These are phyloP conservation scores for Unio pictorum DNA, from an alignment of 2,888 invertebrate species.

Conservation along the genomic window DNA sequence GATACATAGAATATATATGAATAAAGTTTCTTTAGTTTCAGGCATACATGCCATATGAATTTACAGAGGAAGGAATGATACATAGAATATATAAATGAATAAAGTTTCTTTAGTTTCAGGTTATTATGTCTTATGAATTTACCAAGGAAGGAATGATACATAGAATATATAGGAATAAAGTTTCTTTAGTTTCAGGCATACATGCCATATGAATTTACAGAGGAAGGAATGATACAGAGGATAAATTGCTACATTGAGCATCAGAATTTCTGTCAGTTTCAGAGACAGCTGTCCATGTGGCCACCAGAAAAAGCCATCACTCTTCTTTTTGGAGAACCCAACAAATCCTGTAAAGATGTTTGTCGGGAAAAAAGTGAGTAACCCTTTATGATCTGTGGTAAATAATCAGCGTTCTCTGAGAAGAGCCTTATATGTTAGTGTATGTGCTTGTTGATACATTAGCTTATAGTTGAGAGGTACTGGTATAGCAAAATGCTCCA, in stretches of 20 bases:
- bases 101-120: too few relatives aligned
- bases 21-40: conserved; percentile 54
- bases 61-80: too few relatives aligned
- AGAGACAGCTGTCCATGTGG: conserved; percentile 60
- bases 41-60: too few relatives aligned
- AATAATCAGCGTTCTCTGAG: neutral
- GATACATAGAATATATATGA: conserved; percentile 71
- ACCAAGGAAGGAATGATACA: too few relatives aligned
- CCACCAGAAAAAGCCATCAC: conserved; percentile 63
- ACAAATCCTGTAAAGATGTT: conserved; percentile 64
- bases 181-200: conserved; percentile 59
- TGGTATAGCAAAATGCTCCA: too few relatives aligned
- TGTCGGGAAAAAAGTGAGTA: conserved; percentile 64
- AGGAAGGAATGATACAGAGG: conserved; percentile 72
- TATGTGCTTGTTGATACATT: neutral
- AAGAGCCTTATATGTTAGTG: neutral
- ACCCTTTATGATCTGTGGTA: too few relatives aligned
- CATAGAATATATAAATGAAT: too few relatives aligned
- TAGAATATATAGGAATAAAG: too few relatives aligned
- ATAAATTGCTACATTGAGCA: conserved; percentile 71
- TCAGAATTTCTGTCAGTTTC: conserved; percentile 70
- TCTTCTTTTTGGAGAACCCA: conserved; percentile 46
- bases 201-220: conserved; percentile 71
- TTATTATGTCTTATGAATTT: conserved; percentile 7
- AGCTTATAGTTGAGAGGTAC: too few relatives aligned